Evolutionary conservation across 2,113 vertebrate species (phyloP).

Genomic region (Sylvietta virens): DNA sequence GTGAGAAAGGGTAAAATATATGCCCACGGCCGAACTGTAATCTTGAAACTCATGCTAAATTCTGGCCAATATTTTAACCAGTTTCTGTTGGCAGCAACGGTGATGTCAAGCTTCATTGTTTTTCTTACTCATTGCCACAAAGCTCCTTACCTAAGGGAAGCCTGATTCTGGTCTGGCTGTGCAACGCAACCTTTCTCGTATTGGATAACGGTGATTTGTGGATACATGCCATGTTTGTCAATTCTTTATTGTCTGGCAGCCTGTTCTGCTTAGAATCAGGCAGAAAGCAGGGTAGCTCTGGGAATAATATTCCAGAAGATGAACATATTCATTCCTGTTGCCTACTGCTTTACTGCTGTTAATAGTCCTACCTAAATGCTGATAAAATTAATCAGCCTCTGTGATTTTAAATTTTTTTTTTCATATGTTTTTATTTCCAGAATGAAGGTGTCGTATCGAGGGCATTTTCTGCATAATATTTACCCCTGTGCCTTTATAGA

Average conservation of each 20-base stretch:
- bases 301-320: background rate
- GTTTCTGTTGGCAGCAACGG: background rate
- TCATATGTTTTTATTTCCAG: conserved; percentile 73
- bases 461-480: conserved; percentile 99
- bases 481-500: conserved; percentile 97
- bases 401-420: background rate
- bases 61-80: background rate
- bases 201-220: background rate
- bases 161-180: background rate
- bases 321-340: background rate
- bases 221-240: rapidly evolving
- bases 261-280: background rate
- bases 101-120: background rate
- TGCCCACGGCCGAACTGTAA: background rate
- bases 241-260: background rate
- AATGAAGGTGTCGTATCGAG: conserved; percentile 97
- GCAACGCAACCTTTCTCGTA: background rate
- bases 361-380: background rate
- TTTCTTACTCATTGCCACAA: background rate
- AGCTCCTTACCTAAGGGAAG: background rate
- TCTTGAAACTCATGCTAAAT: background rate
- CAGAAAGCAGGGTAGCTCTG: background rate
- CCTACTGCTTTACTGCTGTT: background rate
- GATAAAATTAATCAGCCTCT: background rate
- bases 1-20: background rate